These are phyloP conservation scores for Platygyra sinensis DNA, from an alignment of 64 coral and sea anemone genomes.

Conservation along the genomic window DNA sequence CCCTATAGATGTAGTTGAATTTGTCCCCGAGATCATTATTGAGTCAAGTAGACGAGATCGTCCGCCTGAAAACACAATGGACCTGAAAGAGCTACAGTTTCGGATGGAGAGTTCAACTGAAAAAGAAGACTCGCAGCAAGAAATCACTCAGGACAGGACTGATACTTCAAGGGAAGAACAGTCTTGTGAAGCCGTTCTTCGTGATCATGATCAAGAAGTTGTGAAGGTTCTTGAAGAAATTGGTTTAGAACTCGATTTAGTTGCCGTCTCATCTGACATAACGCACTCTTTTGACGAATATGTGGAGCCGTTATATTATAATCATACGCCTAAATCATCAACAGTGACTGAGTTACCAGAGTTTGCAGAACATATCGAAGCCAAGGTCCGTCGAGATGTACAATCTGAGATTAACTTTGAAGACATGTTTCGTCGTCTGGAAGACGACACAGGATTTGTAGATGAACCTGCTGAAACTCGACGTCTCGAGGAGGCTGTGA, in stretches of 20 bases:
- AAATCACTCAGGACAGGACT: not conserved
- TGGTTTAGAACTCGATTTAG: not conserved
- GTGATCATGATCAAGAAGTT: constrained; percentile 1
- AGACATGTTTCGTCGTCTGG: constrained; percentile 60
- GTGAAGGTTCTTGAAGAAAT: constrained; percentile 28
- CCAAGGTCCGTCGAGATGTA: not conserved
- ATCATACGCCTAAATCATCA: not conserved
- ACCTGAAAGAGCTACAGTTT: not conserved
- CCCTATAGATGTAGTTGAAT: not conserved
- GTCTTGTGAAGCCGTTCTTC: not conserved
- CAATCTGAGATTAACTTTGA: constrained; percentile 71
- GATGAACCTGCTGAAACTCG: constrained; percentile 3
- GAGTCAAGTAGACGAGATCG: constrained; percentile 32
- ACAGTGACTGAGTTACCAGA: not conserved
- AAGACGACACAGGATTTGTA: constrained; percentile 5
- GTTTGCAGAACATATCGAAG: not conserved
- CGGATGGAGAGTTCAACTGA: not conserved
- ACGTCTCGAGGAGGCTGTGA: not conserved
- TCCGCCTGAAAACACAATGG: constrained; percentile 9
- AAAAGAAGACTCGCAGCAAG: not conserved
- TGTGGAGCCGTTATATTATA: not conserved
- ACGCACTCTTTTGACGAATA: not conserved
- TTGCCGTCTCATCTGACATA: constrained; percentile 28
- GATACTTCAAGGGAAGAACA: not conserved
- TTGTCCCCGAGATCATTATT: constrained; percentile 6